Evolutionary conservation across 1,140 invertebrate species (phyloP).

Genomic region (Calycopis cecrops): DNA sequence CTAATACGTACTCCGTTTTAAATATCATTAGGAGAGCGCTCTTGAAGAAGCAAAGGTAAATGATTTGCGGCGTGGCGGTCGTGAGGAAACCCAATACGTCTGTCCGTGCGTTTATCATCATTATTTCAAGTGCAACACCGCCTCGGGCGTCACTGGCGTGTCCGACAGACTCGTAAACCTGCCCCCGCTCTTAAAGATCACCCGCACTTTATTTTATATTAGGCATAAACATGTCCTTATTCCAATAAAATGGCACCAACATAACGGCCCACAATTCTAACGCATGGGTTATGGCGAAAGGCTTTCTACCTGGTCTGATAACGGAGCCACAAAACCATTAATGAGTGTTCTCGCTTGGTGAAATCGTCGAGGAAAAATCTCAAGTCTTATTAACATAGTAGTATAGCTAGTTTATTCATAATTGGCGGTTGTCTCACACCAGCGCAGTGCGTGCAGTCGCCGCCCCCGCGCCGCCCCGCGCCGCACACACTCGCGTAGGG

Average conservation of each 20-base stretch:
- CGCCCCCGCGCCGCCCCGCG: conserved; percentile 25
- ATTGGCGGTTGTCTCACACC: conserved; percentile 58
- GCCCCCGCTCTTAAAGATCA: conserved; percentile 15
- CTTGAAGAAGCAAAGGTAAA: neutral
- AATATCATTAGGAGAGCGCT: conserved; percentile 9
- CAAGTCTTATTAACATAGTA: conserved; percentile 67
- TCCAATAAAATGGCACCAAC: conserved; percentile 20
- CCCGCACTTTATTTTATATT: neutral
- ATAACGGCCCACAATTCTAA: conserved; percentile 20
- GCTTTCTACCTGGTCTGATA: conserved; percentile 56
- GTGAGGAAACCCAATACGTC: conserved; percentile 27
- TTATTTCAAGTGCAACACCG: conserved; percentile 27
- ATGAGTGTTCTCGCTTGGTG: conserved; percentile 59
- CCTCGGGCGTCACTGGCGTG: conserved; percentile 22
- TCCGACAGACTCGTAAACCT: conserved; percentile 25
- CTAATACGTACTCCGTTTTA: neutral
- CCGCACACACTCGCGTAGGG: conserved; percentile 13
- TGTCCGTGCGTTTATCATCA: conserved; percentile 32
- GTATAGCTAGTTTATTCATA: conserved; percentile 70
- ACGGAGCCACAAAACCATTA: conserved; percentile 63
- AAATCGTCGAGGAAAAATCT: conserved; percentile 70
- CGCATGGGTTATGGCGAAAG: conserved; percentile 23
- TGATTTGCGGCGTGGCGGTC: conserved; percentile 21
- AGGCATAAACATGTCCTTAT: neutral
- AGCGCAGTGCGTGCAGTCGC: conserved; percentile 38